Percentiles rank a stretch among this genome's conserved stretches.
These are phyloP conservation scores for Chironomus tepperi DNA, from an alignment of 1,140 invertebrate genomes.

Conservation along the genomic window DNA sequence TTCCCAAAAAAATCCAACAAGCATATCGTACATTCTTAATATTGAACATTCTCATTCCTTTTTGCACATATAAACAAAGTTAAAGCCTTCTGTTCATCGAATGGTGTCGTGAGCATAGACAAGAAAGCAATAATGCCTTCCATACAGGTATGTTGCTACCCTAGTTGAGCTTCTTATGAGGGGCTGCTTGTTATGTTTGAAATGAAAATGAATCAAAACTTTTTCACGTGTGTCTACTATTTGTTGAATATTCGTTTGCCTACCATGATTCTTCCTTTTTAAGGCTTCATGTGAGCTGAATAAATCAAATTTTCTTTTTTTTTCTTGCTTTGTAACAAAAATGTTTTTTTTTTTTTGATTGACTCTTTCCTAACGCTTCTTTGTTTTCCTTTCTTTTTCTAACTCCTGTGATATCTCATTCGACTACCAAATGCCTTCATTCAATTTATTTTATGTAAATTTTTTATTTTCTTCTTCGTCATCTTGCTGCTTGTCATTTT, in stretches of 20 bases:
- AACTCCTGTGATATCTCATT: background rate
- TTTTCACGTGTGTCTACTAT: background rate
- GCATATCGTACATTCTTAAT: too few relatives aligned
- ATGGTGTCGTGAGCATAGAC: background rate
- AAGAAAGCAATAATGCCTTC: background rate
- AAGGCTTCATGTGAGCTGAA: background rate
- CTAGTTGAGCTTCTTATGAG: background rate
- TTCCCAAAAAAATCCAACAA: too few relatives aligned
- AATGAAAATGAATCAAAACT: conserved; percentile 5
- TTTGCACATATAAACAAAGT: background rate
- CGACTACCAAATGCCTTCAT: background rate
- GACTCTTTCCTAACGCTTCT: background rate
- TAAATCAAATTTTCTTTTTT: background rate
- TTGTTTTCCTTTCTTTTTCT: too few relatives aligned
- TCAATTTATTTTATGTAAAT: background rate
- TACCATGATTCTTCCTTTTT: too few relatives aligned
- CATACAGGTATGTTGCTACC: background rate
- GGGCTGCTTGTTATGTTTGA: background rate
- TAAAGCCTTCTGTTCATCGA: background rate
- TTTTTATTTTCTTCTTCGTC: background rate
- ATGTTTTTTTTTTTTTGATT: background rate
- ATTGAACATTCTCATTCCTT: too few relatives aligned
- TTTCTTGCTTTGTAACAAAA: background rate
- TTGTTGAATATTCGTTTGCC: background rate
- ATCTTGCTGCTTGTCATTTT: background rate